A percentile compares a stretch with the other conserved stretches of the same genome.
Conservation (phyloP, 2,797 vertebrate species). For the Pipistrellus kuhlii region DNA sequence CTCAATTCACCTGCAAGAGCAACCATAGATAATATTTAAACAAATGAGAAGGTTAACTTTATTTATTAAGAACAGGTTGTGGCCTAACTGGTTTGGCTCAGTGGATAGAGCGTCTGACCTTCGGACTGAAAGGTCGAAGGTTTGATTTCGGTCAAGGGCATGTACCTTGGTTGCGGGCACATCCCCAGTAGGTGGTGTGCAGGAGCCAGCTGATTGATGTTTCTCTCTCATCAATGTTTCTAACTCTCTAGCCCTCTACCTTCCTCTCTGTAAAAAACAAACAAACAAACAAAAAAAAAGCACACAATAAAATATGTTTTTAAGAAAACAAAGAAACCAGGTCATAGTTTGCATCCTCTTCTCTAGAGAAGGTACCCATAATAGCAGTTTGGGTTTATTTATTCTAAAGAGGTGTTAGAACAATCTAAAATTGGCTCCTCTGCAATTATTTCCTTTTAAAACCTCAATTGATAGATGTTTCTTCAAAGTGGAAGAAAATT, state of each 20-base stretch:
- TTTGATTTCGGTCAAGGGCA: no score
- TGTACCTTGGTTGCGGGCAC: no score
- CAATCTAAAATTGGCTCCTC: neutral
- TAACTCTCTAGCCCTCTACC: no score
- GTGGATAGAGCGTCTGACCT: no score
- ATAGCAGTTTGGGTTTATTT: neutral
- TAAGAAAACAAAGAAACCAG: neutral
- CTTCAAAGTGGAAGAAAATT: neutral
- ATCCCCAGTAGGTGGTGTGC: no score
- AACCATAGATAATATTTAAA: neutral
- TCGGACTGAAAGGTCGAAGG: no score
- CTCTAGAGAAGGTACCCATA: neutral
- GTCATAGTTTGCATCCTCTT: neutral
- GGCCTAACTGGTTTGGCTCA: no score
- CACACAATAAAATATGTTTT: no score
- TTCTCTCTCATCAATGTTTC: no score
- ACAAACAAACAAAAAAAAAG: no score
- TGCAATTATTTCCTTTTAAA: constrained; percentile 6
- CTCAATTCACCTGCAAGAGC: neutral
- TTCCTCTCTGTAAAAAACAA: no score
- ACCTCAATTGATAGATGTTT: neutral
- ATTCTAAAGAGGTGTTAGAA: constrained; percentile 17
- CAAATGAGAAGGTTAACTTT: neutral
- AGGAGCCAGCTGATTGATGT: no score
- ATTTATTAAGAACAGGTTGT: neutral